Evolutionary conservation across 1,140 invertebrate genomes (phyloP), one percentile per base, ranked within the genome.

Genomic region (Zaprionus taronus): DNA sequence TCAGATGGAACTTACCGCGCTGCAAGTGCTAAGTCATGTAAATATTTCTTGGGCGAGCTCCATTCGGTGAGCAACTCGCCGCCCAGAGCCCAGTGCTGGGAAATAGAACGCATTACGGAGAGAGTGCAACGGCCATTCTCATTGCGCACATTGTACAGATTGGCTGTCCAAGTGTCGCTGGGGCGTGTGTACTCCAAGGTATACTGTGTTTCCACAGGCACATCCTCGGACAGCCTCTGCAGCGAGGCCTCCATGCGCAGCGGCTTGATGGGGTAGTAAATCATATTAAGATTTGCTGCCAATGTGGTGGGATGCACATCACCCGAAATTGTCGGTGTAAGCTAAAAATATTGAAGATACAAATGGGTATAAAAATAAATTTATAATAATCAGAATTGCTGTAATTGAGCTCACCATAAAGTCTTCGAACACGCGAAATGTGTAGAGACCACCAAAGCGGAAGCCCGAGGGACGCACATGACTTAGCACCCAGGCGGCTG

Each of bases 401-500:
- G 0, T 53, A 5, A 53, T 34, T 12, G 0, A 38, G 12, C 71
- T 80, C 51, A 92, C 92, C 91, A 93, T 80, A 5, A 92, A 70
- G 79, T 92, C 87, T 38, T 81, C 86, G 0, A 47, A 2, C 6
- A 83, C 55, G 4, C 77, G 86, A 31, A 80, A 76, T n/a, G 86
- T 91, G 61, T 91, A 93, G 15, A 91, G 72, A 4, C 92, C 92
- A 15, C 92, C 92, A 20, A 93, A 91, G 9, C 91, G 91, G 62
- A 93, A 93, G 9, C 92, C 92, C 0, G 81, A 69, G 1, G 92
- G 69, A 9, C 64, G 62, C 15, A 83, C 76, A 67, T 93, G 92
- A 61, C 92, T 92, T 22, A 93, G 63, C 0, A 86, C 49, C 92
- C 92, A 93, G 22, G 79, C 63, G 38, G 80, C 81, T 4, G 74